These are phyloP conservation scores for Charina bottae DNA, from an alignment of 2,113 vertebrate genomes.

Conservation along the genomic window DNA sequence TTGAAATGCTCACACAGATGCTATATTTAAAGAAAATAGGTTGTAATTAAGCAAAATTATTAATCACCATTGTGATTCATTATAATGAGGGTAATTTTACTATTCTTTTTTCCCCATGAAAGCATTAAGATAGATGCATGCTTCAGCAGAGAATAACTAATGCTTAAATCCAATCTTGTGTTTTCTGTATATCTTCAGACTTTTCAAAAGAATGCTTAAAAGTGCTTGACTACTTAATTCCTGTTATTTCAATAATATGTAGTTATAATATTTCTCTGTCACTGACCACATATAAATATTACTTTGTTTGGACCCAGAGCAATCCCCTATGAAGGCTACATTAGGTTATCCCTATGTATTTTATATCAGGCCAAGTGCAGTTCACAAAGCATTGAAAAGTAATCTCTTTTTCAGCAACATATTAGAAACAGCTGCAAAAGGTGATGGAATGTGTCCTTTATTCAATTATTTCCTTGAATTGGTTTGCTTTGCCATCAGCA, in stretches of 20 bases:
- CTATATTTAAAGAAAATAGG: slow-evolving; percentile 68
- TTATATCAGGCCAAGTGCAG: not conserved
- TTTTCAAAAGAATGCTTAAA: slow-evolving; percentile 27
- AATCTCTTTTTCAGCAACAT: not conserved
- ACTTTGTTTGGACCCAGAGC: slow-evolving; percentile 23
- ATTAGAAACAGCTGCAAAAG: not conserved
- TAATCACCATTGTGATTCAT: slow-evolving; percentile 68
- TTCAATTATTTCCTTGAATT: not conserved
- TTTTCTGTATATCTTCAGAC: not conserved
- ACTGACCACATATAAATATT: slow-evolving; percentile 10
- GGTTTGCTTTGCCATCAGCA: not conserved
- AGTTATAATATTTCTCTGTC: accelerated
- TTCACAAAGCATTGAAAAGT: not conserved
- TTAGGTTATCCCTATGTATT: not conserved
- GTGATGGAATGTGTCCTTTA: not conserved
- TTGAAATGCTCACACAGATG: slow-evolving; percentile 60
- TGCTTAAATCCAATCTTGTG: slow-evolving; percentile 42
- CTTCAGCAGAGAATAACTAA: slow-evolving; percentile 55
- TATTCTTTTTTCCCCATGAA: slow-evolving; percentile 44
- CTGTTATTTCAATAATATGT: not conserved
- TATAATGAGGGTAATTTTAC: slow-evolving; percentile 71
- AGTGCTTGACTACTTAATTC: accelerated
- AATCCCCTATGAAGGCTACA: not conserved
- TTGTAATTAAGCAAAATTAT: slow-evolving; percentile 69
- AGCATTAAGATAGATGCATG: slow-evolving; percentile 54